Conservation (phyloP, 2,113 vertebrate species). For the Morone saxatilis region DNA sequence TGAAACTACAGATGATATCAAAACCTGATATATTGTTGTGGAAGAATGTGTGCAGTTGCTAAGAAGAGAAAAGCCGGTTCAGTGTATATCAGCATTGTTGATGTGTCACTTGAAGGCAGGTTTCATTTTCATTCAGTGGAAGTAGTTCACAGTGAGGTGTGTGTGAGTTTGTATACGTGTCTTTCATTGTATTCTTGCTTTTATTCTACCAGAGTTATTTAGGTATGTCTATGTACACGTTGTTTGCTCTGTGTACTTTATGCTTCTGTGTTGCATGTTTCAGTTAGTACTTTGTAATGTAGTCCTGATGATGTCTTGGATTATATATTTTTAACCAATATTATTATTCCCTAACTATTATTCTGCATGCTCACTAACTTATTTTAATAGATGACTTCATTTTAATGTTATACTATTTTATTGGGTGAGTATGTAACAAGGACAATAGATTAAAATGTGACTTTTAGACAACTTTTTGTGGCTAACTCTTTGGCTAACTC, state of each 20-base stretch:
- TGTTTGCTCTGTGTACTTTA: too few relatives aligned
- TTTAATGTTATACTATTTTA: neutral
- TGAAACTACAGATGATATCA: slow-evolving; percentile 14
- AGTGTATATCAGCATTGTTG: neutral
- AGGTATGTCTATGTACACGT: neutral
- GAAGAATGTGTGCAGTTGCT: neutral
- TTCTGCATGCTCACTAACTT: neutral
- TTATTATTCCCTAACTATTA: neutral
- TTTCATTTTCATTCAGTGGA: neutral
- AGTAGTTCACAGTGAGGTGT: neutral
- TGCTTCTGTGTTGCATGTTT: neutral
- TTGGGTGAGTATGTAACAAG: neutral
- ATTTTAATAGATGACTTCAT: neutral
- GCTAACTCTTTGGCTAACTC: too few relatives aligned
- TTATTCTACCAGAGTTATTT: neutral
- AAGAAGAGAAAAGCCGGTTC: neutral
- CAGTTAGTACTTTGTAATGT: neutral
- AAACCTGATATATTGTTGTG: neutral
- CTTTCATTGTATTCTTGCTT: neutral
- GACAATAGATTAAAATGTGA: too few relatives aligned
- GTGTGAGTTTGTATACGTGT: neutral
- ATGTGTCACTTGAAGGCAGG: neutral
- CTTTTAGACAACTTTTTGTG: too few relatives aligned
- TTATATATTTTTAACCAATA: neutral
- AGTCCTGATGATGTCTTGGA: neutral